phyloP scores from a whole-genome alignment of 2,797 vertebrate species.

The Etheostoma nigrum region DNA sequence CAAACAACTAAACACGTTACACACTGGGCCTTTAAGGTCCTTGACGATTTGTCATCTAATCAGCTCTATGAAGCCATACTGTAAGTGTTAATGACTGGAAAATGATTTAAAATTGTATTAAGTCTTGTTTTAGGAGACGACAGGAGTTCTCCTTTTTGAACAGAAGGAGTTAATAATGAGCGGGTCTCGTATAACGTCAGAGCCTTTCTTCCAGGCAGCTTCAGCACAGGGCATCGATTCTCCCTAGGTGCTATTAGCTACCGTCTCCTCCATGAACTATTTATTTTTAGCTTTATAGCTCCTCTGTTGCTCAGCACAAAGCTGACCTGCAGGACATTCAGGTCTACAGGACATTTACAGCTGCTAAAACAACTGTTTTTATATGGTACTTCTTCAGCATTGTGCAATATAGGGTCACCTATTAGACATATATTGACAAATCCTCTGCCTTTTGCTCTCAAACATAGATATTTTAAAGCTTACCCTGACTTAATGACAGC shows the following conservation, averaged over 20 bases:
- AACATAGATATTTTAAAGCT: neutral
- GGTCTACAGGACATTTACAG: constrained; percentile 36
- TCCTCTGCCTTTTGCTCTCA: constrained; percentile 12
- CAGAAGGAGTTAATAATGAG: constrained; percentile 63
- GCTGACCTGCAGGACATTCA: constrained; percentile 51
- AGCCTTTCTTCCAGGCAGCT: constrained; percentile 65
- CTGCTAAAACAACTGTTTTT: constrained; percentile 6
- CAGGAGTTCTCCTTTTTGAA: constrained; percentile 22
- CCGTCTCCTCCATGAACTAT: constrained; percentile 68
- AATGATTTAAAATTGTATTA: neutral
- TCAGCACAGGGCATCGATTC: constrained; percentile 73
- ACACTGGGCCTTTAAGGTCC: neutral
- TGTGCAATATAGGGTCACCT: constrained; percentile 18
- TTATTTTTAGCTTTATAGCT: constrained; percentile 80
- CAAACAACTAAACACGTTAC: too few relatives aligned
- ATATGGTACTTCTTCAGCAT: neutral
- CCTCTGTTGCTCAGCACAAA: constrained; percentile 63
- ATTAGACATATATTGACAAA: constrained; percentile 9
- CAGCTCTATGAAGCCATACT: constrained; percentile 10
- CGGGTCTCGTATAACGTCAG: constrained; percentile 38
- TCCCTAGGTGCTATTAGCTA: constrained; percentile 66
- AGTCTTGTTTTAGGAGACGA: neutral
- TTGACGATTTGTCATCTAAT: constrained; percentile 44
- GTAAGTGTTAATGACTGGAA: constrained; percentile 16
- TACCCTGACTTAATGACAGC: neutral